These are phyloP conservation scores for Lottia scabra DNA, from an alignment of 2,888 invertebrate genomes.

Conservation along the genomic window DNA sequence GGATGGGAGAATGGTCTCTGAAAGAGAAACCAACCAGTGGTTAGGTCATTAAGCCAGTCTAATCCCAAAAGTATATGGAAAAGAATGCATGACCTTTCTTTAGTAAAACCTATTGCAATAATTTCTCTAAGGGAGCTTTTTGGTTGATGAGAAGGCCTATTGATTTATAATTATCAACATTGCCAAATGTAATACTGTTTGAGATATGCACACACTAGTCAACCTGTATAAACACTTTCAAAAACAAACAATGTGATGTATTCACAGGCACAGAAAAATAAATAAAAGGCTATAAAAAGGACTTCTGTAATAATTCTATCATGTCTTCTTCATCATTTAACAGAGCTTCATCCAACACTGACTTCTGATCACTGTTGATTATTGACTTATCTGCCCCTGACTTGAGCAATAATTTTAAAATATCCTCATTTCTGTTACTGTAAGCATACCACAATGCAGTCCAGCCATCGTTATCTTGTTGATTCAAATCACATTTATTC, in stretches of 20 bases:
- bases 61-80: no score
- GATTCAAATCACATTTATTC: slow-evolving; percentile 48
- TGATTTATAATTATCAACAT: no score
- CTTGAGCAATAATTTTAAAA: slow-evolving; percentile 49
- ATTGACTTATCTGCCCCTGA: slow-evolving; percentile 51
- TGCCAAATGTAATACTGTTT: no score
- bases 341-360: slow-evolving; percentile 49
- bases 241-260: not conserved
- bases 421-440: slow-evolving; percentile 51
- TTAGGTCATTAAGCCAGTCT: no score
- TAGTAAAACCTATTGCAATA: no score
- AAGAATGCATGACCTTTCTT: no score
- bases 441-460: slow-evolving; percentile 59
- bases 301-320: slow-evolving; percentile 46
- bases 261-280: not conserved
- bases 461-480: slow-evolving; percentile 49
- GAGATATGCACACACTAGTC: no score
- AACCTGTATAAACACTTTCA: no score
- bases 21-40: no score
- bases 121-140: no score
- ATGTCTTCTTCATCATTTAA: slow-evolving; percentile 58
- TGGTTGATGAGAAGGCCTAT: no score
- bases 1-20: no score
- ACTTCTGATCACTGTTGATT: slow-evolving; percentile 46
- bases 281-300: not conserved